Base-by-base conservation (phyloP, 1,140 invertebrate genomes). In the Agraylea sexmaculata region DNA sequence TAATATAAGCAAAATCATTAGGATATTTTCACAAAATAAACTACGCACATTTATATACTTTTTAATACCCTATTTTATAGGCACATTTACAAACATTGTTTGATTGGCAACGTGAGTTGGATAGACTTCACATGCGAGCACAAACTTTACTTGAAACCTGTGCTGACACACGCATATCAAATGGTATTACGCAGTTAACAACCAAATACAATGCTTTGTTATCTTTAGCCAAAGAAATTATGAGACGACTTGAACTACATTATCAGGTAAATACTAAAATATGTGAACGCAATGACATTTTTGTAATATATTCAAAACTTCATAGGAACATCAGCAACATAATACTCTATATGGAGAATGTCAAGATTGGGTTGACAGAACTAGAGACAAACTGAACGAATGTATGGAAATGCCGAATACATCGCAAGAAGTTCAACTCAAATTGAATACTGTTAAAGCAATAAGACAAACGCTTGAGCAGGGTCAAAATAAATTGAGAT, bases 171-270 rank as follows among this genome's bases (percentile, higher is more conserved):
- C 72, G 89, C 47, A 81, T 96, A 23, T 92, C 89, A 8, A 94
- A 93, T 64, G 86, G 84, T 7, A 82, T 96, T 21, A 93, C 90
- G 21, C 87, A 94, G 57, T 63, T 96, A 11, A 88, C 90, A 0
- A 92, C 88, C 1, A 92, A 92, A 58, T 95, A 95, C 52, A 93
- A 93, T 58, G 80, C 87, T 0, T 64, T 95, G n/a, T 59, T 93
- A 15, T 88, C 87, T 0, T 56, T 90, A 12, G 85, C 89, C 8
- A 96, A 95, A 66, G 91, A 92, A 68, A 80, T 91, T 10, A 90
- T 93, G 85, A 71, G 87, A 51, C 70, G 85, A 21, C 64, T 93
- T 17, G 88, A 93, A 61, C 66, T 91, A 27, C 85, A 91, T 57
- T 92, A 89, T 61, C 87, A 91, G 62, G 77, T 75, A 63, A 45